Conservation (phyloP, 2,888 invertebrate genomes). For the Trichopoda pennipes region DNA sequence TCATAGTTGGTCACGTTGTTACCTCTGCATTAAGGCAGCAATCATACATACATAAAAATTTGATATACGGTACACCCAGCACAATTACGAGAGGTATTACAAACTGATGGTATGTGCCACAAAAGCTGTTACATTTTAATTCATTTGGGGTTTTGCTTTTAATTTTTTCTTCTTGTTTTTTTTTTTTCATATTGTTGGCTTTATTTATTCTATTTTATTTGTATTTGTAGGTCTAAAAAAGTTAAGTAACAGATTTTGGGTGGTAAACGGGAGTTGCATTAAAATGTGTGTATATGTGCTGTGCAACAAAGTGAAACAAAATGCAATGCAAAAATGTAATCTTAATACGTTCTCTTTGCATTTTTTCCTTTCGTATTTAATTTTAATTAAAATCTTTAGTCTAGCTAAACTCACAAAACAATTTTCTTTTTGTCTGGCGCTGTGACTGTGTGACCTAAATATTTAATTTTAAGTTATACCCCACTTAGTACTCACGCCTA, state of each 20-base stretch:
- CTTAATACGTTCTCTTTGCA: constrained; percentile 1
- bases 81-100: constrained; percentile 29
- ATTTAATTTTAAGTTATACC: constrained; percentile 32
- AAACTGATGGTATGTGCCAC: constrained; percentile 28
- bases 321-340: constrained; percentile 12
- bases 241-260: constrained; percentile 60
- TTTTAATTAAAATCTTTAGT: constrained; percentile 34
- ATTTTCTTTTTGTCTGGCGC: not conserved
- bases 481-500: constrained; percentile 9
- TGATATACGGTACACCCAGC: constrained; percentile 29
- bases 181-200: constrained; percentile 13
- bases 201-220: constrained; percentile 38
- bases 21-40: not conserved
- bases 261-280: constrained; percentile 54
- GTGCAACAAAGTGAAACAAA: constrained; percentile 47
- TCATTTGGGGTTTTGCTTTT: constrained; percentile 44
- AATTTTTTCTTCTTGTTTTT: constrained; percentile 24
- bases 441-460: constrained; percentile 49
- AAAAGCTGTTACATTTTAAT: constrained; percentile 60
- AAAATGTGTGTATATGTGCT: constrained; percentile 6
- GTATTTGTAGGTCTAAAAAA: constrained; percentile 7
- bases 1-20: constrained; percentile 37
- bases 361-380: not conserved
- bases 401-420: constrained; percentile 1
- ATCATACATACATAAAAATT: not conserved